Base-by-base conservation (phyloP, 1,140 invertebrate species). In the Macrocentrus cingulum region DNA sequence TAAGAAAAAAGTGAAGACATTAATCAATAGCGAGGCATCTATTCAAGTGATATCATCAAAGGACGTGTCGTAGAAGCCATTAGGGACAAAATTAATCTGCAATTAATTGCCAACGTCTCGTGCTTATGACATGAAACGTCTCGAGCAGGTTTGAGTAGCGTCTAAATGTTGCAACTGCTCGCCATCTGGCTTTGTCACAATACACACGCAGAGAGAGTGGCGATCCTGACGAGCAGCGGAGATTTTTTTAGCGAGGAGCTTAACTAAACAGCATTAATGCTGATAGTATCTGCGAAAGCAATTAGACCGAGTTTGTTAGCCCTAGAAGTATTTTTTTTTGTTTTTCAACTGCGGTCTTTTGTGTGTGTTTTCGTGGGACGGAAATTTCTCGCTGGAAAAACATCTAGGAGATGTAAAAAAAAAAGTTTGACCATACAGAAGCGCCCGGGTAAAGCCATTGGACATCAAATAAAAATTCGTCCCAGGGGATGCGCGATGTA, bases 91-190 rank as follows among this genome's bases (percentile, higher is more conserved):
- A 36, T n/a, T 22, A 52, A 19, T 45, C 22, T 36, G 29, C 41
- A 20, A 50, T 59, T 57, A 61, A 61, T 58, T 57, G 53, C 55
- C 20, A 34, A 48, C 19, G 20, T 45, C 42, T 53, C 34, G 56
- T 64, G 62, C 62, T 54, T 57, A 54, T 64, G 64, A 66, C 64
- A 59, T 63, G 56, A 61, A 54, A 66, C 42, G 62, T 64, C 62
- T 61, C 59, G 55, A 59, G 45, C 62, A 64, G 55, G 23, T 6
- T 20, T 18, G 9, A 15, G 6, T 20, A 15, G 13, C 48, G 45
- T 57, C 46, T 50, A 16, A 20, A 49, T 49, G 48, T 57, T 49
- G n/a, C 41, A 50, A 42, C 42, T 22, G 13, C 39, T 50, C 42
- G n/a, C 42, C 55, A 57, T 25, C 46, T 57, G 55, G 39, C 49